Conservation (phyloP, 1,140 invertebrate genomes). For the Drosophila sproati region DNA sequence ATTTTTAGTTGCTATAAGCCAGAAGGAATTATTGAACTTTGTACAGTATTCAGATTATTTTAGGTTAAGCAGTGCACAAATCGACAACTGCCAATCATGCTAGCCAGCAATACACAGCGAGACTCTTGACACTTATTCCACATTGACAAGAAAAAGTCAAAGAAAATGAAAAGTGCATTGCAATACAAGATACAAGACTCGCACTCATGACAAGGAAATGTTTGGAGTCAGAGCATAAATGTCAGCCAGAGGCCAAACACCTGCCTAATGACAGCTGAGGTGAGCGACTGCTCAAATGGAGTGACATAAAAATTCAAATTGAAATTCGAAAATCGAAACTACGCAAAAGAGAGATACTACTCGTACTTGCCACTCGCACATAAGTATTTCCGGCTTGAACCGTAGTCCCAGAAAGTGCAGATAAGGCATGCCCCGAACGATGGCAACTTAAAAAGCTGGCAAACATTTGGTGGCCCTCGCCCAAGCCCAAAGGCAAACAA, state of each 20-base stretch:
- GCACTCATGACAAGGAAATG: constrained; percentile 26
- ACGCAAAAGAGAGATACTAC: constrained; percentile 15
- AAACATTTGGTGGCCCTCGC: constrained; percentile 16
- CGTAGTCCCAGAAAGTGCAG: constrained; percentile 43
- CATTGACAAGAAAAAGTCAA: constrained; percentile 45
- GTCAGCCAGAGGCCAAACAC: constrained; percentile 42
- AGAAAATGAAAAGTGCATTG: constrained; percentile 51
- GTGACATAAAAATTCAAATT: constrained; percentile 47
- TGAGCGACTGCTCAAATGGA: constrained; percentile 39
- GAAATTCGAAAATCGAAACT: constrained; percentile 41
- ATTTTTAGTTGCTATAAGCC: background rate
- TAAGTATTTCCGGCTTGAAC: constrained; percentile 36
- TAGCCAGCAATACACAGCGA: constrained; percentile 5
- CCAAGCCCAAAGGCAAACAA: constrained; percentile 63
- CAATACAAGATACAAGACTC: constrained; percentile 13
- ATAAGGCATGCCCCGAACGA: constrained; percentile 59
- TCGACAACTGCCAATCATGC: constrained; percentile 39
- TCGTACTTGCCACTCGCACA: background rate
- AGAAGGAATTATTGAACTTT: constrained; percentile 11
- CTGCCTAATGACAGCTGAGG: constrained; percentile 53
- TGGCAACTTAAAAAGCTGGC: constrained; percentile 19
- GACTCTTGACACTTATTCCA: constrained; percentile 33
- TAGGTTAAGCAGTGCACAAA: constrained; percentile 11
- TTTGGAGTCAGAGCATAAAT: constrained; percentile 9
- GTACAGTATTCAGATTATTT: constrained; percentile 29